Evolutionary conservation across 2,888 invertebrate genomes (phyloP).

Genomic region (Pollenia angustigena): DNA sequence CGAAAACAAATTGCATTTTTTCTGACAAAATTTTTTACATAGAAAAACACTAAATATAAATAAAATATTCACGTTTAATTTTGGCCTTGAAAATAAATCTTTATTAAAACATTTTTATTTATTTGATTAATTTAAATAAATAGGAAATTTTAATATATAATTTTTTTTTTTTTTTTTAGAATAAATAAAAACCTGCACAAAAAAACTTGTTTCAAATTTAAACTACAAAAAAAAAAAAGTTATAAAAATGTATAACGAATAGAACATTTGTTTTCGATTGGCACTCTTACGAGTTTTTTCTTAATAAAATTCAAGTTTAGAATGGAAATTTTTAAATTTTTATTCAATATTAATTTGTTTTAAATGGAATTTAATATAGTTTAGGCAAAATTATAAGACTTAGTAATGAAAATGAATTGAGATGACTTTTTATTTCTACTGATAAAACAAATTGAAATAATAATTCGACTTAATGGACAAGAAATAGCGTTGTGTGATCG

Average conservation of each 20-base stretch:
- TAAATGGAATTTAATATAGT: conserved; percentile 30
- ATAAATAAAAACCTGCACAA: conserved; percentile 30
- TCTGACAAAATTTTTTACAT: conserved; percentile 8
- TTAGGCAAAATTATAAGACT: conserved; percentile 8
- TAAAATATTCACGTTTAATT: conserved; percentile 44
- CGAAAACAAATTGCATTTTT: not conserved
- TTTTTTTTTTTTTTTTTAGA: conserved; percentile 9
- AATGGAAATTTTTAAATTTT: conserved; percentile 20
- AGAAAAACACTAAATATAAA: conserved; percentile 26
- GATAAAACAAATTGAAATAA: too few relatives aligned
- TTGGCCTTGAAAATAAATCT: conserved; percentile 60
- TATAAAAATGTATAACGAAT: not conserved
- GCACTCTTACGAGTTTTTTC: conserved; percentile 10
- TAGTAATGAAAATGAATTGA: not conserved
- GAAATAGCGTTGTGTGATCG: too few relatives aligned
- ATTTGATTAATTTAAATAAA: conserved; percentile 61
- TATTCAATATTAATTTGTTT: conserved; percentile 18
- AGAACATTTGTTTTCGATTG: not conserved
- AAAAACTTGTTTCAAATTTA: conserved; percentile 49
- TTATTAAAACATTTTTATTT: conserved; percentile 35
- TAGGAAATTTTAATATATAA: conserved; percentile 61
- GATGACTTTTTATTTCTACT: too few relatives aligned
- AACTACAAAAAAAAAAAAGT: conserved; percentile 8
- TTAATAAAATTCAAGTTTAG: conserved; percentile 34
- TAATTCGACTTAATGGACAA: too few relatives aligned